These are phyloP conservation scores for Pogonomyrmex californicus DNA, from an alignment of 1,140 invertebrate species.

Conservation along the genomic window DNA sequence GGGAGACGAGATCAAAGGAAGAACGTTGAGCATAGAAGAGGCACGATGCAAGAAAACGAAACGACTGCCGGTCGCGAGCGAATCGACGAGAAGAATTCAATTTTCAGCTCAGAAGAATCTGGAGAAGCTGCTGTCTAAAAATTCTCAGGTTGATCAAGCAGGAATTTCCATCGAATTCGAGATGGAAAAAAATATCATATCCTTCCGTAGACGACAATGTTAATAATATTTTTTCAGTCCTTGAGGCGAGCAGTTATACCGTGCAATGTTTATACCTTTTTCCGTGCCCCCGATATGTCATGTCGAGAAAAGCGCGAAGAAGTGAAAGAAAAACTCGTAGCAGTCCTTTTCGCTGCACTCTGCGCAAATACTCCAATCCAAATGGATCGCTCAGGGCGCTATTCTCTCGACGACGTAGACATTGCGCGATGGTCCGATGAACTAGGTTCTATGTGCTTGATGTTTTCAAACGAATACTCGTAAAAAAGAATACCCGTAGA, in stretches of 20 bases:
- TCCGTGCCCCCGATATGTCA: slow-evolving; percentile 11
- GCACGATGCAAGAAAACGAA: slow-evolving; percentile 10
- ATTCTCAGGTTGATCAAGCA: slow-evolving; percentile 14
- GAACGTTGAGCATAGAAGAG: slow-evolving; percentile 11
- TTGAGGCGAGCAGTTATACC: not conserved
- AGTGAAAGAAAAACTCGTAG: slow-evolving; percentile 27
- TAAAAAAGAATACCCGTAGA: not conserved
- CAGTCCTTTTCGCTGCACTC: slow-evolving; percentile 42
- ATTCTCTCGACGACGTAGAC: slow-evolving; percentile 29
- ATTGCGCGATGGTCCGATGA: slow-evolving; percentile 43
- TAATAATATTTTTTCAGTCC: slow-evolving; percentile 7
- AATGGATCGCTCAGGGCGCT: slow-evolving; percentile 59
- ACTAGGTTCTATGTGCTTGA: slow-evolving; percentile 1
- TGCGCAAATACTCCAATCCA: slow-evolving; percentile 56
- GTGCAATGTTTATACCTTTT: not conserved
- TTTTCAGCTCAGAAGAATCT: slow-evolving; percentile 53
- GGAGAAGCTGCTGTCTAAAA: slow-evolving; percentile 22
- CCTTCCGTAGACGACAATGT: not conserved
- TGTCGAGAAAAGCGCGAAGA: slow-evolving; percentile 16
- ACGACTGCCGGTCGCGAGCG: slow-evolving; percentile 5
- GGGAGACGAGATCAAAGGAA: slow-evolving; percentile 9
- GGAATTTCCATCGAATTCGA: slow-evolving; percentile 63
- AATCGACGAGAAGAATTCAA: slow-evolving; percentile 62
- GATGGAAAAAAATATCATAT: slow-evolving; percentile 33
- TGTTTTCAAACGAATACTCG: slow-evolving; percentile 17